Evolutionary conservation across 1,140 invertebrate genomes (phyloP).

Genomic region (Odontomachus brunneus): DNA sequence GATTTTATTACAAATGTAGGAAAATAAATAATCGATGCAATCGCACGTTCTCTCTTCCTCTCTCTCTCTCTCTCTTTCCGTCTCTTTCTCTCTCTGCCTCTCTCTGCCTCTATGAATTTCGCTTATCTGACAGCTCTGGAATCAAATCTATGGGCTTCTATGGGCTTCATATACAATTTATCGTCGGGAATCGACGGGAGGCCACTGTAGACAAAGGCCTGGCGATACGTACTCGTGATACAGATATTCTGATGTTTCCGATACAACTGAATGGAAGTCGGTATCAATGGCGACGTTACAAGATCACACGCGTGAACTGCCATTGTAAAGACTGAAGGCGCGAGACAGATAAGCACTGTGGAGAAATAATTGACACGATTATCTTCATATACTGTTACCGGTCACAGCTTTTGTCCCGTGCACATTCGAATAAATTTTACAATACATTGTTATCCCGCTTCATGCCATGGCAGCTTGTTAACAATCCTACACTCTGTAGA

Average conservation of each 20-base stretch:
- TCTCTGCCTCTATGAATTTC: slow-evolving; percentile 20
- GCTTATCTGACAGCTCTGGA: slow-evolving; percentile 37
- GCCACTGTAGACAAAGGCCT: slow-evolving; percentile 10
- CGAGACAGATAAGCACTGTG: slow-evolving; percentile 43
- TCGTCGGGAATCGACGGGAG: slow-evolving; percentile 35
- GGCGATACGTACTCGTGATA: background rate
- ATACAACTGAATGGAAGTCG: slow-evolving; percentile 44
- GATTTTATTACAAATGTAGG: slow-evolving; percentile 40
- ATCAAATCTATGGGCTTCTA: slow-evolving; percentile 50
- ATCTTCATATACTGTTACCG: slow-evolving; percentile 29
- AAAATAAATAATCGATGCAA: slow-evolving; percentile 49
- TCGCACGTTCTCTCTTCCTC: slow-evolving; percentile 4
- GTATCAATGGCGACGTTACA: slow-evolving; percentile 51
- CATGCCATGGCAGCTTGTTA: background rate
- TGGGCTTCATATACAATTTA: slow-evolving; percentile 60
- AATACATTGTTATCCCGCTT: slow-evolving; percentile 24
- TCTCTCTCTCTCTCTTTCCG: background rate
- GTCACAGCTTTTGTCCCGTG: background rate
- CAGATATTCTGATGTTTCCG: slow-evolving; percentile 42
- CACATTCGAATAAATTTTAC: slow-evolving; percentile 15
- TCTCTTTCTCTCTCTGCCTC: background rate
- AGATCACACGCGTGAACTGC: slow-evolving; percentile 48
- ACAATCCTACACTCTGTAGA: slow-evolving; percentile 45
- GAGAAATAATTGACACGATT: slow-evolving; percentile 57
- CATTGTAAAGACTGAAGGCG: slow-evolving; percentile 39